Conservation (phyloP, 2,113 vertebrate genomes). For the Eonycteris spelaea region DNA sequence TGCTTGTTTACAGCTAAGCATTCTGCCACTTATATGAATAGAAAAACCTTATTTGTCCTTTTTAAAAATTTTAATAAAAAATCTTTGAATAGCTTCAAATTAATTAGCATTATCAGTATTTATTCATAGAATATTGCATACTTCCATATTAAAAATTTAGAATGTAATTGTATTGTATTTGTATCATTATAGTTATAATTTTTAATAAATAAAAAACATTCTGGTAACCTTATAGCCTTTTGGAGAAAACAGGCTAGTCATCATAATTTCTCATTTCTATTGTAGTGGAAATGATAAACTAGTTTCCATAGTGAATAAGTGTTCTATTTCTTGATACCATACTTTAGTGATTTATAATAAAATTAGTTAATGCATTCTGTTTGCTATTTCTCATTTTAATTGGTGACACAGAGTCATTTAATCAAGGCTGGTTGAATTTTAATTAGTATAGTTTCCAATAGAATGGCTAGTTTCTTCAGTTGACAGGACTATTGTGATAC, state of each 20-base stretch:
- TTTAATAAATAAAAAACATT: neutral
- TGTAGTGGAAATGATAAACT: neutral
- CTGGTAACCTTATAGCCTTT: neutral
- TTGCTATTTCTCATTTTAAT: slow-evolving; percentile 34
- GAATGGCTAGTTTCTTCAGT: neutral
- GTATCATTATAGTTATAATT: neutral
- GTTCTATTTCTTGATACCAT: neutral
- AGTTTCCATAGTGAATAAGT: neutral
- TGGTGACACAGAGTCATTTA: slow-evolving; percentile 4
- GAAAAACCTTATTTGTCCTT: neutral
- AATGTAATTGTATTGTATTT: neutral
- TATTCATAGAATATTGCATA: neutral
- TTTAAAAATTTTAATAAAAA: neutral
- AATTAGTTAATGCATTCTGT: slow-evolving; percentile 9
- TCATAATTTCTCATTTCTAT: neutral
- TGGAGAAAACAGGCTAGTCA: neutral
- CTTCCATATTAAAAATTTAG: neutral
- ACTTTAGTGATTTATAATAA: slow-evolving; percentile 18
- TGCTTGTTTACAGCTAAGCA: neutral
- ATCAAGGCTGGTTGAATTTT: neutral
- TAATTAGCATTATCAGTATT: neutral
- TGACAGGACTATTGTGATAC: neutral
- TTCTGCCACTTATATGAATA: neutral
- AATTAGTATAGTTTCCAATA: neutral
- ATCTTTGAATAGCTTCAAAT: neutral